Evolutionary conservation across 2,113 vertebrate genomes (phyloP), one percentile per base, ranked within the genome.

Genomic region (Macquaria australasica): DNA sequence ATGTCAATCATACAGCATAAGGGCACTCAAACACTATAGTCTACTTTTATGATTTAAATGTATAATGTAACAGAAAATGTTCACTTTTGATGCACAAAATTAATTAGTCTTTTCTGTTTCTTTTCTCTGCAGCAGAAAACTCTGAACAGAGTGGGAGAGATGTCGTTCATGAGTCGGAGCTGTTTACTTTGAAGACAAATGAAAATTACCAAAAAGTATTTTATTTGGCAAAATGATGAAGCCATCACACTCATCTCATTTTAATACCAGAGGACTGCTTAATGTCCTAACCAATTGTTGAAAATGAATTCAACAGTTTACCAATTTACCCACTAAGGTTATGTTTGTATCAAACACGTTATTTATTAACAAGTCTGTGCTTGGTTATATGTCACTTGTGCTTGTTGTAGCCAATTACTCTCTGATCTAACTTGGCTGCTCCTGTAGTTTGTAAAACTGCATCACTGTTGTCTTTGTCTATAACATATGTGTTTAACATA

Each of bases 341-440:
- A 34, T 86, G 87, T 93, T 94, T 94, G 90, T 86, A 92, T 92
- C 91, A 92, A 89, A 94, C 90, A 87, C 14, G 1, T 48, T 81
- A 53, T 90, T 85, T 84, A 70, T 88, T 20, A 12, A 14, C 48
- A 58, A 74, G 51, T 64, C 3, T 48, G 11, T 71, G 21, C 39
- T 45, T 58, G 5, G 48, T 67, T 81, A 14, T 43, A 51, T 68
- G 48, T 25, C 8, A 50, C 8, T 20, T 43, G 6, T 28, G 2
- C 31, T 21, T 51, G 11, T 58, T 79, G 6, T 1, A 39, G 18
- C 23, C 56, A 59, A 6, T 14, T 28, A 6, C 8, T 25, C 1
- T 20, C 8, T 50, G 8, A 14, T 15, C 8, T 10, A 3, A 45
- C 18, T 43, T 28, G 25, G 11, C 55, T 51, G 76, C 37, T n/a